phyloP scores from a whole-genome alignment of 2,113 vertebrate species.

The Ploceus nigricollis region DNA sequence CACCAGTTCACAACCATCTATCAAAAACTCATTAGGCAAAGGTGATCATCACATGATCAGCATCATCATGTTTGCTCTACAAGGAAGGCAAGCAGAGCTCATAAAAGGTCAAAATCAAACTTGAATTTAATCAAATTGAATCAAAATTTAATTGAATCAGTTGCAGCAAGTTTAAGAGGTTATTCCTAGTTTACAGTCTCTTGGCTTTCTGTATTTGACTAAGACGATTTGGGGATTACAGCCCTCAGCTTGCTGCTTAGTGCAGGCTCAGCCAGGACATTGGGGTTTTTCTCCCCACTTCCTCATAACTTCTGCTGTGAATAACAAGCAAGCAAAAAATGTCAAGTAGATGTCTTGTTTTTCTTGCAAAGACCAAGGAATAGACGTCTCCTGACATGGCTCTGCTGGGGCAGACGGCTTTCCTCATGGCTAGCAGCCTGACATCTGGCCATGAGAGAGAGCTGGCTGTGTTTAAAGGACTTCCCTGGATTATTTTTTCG shows the following conservation, averaged over 20 bases:
- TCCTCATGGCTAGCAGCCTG: not conserved
- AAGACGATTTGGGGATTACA: conserved; percentile 48
- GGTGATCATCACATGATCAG: not conserved
- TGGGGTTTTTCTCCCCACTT: not conserved
- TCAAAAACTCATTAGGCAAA: not conserved
- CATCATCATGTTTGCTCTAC: not conserved
- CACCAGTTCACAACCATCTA: not conserved
- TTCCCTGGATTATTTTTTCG: not conserved
- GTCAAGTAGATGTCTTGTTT: accelerated
- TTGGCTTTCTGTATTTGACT: not conserved
- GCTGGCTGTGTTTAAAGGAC: not conserved
- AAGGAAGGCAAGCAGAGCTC: not conserved
- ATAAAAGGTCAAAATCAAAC: not conserved
- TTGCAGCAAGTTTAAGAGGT: not conserved
- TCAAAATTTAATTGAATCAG: not conserved
- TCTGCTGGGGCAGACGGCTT: not conserved
- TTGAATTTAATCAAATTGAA: not conserved
- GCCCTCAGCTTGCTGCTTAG: conserved; percentile 10
- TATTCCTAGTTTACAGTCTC: not conserved
- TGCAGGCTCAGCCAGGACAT: not conserved
- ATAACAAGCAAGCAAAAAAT: not conserved
- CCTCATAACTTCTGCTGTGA: not conserved
- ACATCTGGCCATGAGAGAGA: not conserved
- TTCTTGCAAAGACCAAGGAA: not conserved
- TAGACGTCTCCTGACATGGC: accelerated